Percentiles rank a stretch among this genome's conserved stretches.
Conservation (phyloP, 2,113 vertebrate species). For the Spilogale gracilis region DNA sequence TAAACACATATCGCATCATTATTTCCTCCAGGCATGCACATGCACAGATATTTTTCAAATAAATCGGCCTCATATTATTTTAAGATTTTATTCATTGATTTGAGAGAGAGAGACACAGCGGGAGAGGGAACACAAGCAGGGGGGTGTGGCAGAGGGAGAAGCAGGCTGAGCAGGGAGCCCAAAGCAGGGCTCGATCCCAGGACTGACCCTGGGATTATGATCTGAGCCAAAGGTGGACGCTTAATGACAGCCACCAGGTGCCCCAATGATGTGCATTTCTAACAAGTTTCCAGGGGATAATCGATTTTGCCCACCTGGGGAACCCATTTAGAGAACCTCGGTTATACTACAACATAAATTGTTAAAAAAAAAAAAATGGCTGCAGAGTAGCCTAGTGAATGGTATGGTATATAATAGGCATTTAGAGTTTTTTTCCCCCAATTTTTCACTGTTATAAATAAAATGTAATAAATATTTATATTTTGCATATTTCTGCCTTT, state of each 20-base stretch:
- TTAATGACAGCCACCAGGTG: no score
- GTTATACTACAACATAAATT: neutral
- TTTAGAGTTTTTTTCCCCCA: neutral
- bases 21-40: neutral
- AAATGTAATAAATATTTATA: neutral
- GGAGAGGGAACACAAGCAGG: no score
- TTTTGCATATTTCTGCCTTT: neutral
- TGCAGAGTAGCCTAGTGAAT: neutral
- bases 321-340: neutral
- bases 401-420: neutral
- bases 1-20: neutral
- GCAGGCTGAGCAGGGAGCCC: no score
- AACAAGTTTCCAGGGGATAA: constrained; percentile 11
- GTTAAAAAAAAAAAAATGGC: neutral
- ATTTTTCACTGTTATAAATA: neutral
- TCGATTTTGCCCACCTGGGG: neutral
- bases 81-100: no score
- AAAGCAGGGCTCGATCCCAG: no score
- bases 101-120: no score
- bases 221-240: no score
- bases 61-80: neutral
- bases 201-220: no score
- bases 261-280: neutral
- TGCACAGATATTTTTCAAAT: neutral
- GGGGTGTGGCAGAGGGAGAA: no score